Evolutionary conservation across 2,113 vertebrate genomes (phyloP).

Genomic region (Megaceryle maxima): DNA sequence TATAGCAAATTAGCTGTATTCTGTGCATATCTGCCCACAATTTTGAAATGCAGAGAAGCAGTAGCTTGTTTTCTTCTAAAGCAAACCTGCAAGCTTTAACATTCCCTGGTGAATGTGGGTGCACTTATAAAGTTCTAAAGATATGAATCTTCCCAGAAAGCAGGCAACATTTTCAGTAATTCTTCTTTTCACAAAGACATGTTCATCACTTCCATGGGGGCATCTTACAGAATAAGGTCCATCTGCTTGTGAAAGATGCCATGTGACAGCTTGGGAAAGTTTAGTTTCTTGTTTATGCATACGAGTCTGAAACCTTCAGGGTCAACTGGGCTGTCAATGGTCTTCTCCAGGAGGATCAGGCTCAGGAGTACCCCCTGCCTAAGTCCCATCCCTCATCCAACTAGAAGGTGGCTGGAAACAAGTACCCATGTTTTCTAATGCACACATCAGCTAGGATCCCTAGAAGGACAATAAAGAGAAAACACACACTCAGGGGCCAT

Average conservation of each 20-base stretch:
- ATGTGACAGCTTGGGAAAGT: background rate
- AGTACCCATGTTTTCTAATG: background rate
- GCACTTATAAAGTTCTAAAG: background rate
- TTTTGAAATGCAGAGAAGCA: background rate
- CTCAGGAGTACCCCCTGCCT: background rate
- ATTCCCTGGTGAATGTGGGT: background rate
- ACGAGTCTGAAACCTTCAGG: background rate
- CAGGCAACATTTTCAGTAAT: background rate
- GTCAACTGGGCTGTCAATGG: background rate
- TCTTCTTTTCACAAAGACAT: background rate
- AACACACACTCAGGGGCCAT: background rate
- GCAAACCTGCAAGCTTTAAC: background rate
- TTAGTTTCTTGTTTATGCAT: background rate
- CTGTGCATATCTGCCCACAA: background rate
- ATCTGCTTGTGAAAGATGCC: background rate
- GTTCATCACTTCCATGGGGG: background rate
- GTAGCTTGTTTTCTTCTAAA: background rate
- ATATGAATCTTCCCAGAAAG: background rate
- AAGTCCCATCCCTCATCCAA: background rate
- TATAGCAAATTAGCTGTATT: conserved; percentile 19
- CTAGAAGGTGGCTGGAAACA: background rate
- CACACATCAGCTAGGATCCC: background rate
- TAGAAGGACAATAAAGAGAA: background rate
- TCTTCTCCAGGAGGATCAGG: background rate
- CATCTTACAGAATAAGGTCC: background rate